These are phyloP conservation scores for Distichodus sexfasciatus DNA, from an alignment of 2,797 vertebrate genomes.

Conservation along the genomic window DNA sequence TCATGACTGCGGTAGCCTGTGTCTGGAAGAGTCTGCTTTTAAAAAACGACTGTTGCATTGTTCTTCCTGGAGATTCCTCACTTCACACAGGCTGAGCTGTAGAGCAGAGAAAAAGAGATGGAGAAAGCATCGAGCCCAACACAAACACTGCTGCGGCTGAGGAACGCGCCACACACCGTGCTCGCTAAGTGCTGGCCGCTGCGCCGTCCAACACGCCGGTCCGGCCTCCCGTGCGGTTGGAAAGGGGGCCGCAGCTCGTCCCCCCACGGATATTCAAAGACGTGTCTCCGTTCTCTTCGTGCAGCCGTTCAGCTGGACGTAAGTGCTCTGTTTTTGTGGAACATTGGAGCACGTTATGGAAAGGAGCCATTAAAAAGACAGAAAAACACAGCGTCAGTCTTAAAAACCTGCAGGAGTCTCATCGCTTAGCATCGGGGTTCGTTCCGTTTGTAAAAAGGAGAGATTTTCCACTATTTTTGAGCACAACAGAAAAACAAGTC, in stretches of 20 bases:
- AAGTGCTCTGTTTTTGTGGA: conserved; percentile 24
- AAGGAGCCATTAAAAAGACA: conserved; percentile 16
- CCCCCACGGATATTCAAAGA: conserved; percentile 40
- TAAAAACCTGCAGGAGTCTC: conserved; percentile 26
- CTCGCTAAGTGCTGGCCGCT: conserved; percentile 42
- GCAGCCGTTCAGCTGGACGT: conserved; percentile 29
- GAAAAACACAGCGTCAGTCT: conserved; percentile 27
- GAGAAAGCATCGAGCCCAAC: conserved; percentile 37
- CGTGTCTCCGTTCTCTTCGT: background rate
- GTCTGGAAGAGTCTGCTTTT: conserved; percentile 28
- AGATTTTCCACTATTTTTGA: conserved; percentile 32
- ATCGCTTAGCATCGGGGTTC: background rate
- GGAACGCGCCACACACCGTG: conserved; percentile 47
- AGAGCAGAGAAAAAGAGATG: conserved; percentile 31
- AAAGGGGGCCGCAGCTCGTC: conserved; percentile 27
- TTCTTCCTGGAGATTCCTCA: conserved; percentile 39
- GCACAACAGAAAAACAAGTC: conserved; percentile 22
- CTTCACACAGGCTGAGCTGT: conserved; percentile 19
- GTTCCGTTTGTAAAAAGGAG: conserved; percentile 14
- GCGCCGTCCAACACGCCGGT: background rate
- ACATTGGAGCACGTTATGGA: conserved; percentile 37
- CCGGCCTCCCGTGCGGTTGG: conserved; percentile 14
- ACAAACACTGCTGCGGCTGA: conserved; percentile 48
- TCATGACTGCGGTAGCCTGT: conserved; percentile 19
- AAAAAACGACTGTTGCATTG: conserved; percentile 26